These are phyloP conservation scores for Microctonus hyperodae DNA, from an alignment of 2,888 invertebrate species.

Conservation along the genomic window DNA sequence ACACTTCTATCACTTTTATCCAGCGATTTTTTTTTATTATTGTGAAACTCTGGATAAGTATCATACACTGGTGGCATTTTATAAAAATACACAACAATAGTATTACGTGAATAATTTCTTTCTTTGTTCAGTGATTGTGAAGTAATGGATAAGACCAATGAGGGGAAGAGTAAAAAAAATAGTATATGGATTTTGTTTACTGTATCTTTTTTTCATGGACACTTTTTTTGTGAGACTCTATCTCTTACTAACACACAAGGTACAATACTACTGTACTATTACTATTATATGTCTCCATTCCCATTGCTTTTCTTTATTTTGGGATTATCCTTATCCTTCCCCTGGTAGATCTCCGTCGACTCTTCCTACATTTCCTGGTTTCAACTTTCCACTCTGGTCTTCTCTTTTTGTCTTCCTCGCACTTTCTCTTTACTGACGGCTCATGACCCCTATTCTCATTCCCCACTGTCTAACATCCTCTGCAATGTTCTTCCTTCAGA, in stretches of 20 bases:
- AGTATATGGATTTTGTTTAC: conserved; percentile 42
- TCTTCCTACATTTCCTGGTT: conserved; percentile 22
- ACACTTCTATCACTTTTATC: conserved; percentile 25
- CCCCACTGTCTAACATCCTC: neutral
- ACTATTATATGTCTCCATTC: conserved; percentile 17
- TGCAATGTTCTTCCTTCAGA: conserved; percentile 13
- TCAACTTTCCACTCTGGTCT: conserved; percentile 14
- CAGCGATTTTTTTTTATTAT: conserved; percentile 33
- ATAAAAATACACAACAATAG: neutral
- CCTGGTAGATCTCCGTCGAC: conserved; percentile 22
- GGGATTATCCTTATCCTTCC: conserved; percentile 33
- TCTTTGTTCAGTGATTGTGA: conserved; percentile 31
- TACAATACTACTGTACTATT: conserved; percentile 26
- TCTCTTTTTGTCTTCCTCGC: neutral
- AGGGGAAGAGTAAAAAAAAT: conserved; percentile 8
- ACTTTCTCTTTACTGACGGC: neutral
- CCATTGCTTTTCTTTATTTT: conserved; percentile 37
- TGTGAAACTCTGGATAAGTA: conserved; percentile 31
- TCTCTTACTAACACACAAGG: neutral
- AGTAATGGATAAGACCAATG: conserved; percentile 40
- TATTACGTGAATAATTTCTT: conserved; percentile 7
- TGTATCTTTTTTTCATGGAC: conserved; percentile 36
- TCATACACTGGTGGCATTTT: neutral
- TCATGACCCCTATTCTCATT: neutral
- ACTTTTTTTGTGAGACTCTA: conserved; percentile 2